Evolutionary conservation across 2,113 vertebrate species (phyloP).

Genomic region (Stigmatopora argus): DNA sequence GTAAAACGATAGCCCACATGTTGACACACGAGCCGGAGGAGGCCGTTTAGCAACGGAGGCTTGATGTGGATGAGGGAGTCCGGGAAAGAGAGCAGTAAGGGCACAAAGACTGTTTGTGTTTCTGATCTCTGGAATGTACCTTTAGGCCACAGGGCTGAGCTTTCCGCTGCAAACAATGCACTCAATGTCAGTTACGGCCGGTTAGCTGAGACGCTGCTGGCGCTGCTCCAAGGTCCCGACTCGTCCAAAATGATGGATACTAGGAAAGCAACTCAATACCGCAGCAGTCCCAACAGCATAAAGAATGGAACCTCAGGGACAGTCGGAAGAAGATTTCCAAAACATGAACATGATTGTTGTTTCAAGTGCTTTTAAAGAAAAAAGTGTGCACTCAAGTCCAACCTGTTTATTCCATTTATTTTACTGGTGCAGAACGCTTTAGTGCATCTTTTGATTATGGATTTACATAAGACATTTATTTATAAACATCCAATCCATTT

Average conservation of each 20-base stretch:
- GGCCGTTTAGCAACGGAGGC: constrained; percentile 57
- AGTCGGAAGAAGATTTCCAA: constrained; percentile 39
- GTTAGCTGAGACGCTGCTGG: constrained; percentile 70
- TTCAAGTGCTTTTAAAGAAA: constrained; percentile 28
- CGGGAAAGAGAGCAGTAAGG: constrained; percentile 59
- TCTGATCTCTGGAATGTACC: constrained; percentile 82
- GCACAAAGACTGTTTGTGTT: constrained; percentile 85
- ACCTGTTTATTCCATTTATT: constrained; percentile 8
- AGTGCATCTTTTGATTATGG: not conserved
- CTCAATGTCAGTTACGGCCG: constrained; percentile 83
- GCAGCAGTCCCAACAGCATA: constrained; percentile 72
- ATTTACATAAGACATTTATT: too few relatives aligned
- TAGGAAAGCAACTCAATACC: constrained; percentile 82
- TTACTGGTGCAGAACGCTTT: constrained; percentile 9
- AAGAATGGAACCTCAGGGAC: constrained; percentile 36
- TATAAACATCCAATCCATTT: too few relatives aligned
- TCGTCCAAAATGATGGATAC: constrained; percentile 84
- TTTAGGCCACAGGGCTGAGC: constrained; percentile 74
- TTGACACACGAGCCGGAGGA: constrained; percentile 74
- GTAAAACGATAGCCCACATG: constrained; percentile 76
- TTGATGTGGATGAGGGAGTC: constrained; percentile 65
- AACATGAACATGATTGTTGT: constrained; percentile 27
- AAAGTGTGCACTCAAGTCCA: constrained; percentile 15
- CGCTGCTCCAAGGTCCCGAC: constrained; percentile 71
- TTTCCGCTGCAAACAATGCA: constrained; percentile 76